Conservation (phyloP, 53 echinoderm and acorn worm species). For the Holothuria leucospilota region DNA sequence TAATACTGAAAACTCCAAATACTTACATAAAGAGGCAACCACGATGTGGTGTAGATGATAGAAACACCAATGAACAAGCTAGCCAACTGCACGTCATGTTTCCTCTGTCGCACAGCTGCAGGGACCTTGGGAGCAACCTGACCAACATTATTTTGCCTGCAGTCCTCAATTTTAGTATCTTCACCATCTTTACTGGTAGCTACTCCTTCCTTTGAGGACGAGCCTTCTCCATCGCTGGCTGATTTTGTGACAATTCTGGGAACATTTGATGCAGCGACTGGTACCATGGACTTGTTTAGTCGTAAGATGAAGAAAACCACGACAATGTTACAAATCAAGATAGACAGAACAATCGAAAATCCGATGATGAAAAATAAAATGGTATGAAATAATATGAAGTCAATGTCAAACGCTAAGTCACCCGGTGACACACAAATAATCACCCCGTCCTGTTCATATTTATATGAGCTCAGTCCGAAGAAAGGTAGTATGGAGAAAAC, state of each 20-base stretch:
- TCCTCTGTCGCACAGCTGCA: background rate
- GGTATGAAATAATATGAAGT: conserved; percentile 54
- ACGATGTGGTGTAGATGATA: conserved; percentile 66
- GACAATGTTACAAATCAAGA: conserved; percentile 60
- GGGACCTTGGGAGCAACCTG: too few relatives aligned
- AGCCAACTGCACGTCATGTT: conserved; percentile 58
- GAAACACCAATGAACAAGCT: conserved; percentile 58
- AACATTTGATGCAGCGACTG: too few relatives aligned
- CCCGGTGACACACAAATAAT: conserved; percentile 70
- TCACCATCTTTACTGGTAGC: too few relatives aligned
- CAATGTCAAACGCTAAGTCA: conserved; percentile 39
- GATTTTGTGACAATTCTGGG: too few relatives aligned
- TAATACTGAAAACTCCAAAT: too few relatives aligned
- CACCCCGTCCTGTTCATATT: background rate
- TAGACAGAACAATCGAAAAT: conserved; percentile 56
- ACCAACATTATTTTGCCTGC: too few relatives aligned
- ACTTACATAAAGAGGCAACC: conserved; percentile 78
- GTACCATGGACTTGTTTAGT: background rate
- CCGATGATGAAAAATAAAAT: conserved; percentile 64
- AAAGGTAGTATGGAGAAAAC: background rate
- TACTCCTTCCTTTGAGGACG: too few relatives aligned
- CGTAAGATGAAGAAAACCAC: conserved; percentile 56
- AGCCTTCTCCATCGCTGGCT: too few relatives aligned
- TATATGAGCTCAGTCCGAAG: background rate
- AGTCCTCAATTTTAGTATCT: too few relatives aligned